Evolutionary conservation across 2,113 vertebrate species (phyloP).

Genomic region (Microcebus ravelobensis): DNA sequence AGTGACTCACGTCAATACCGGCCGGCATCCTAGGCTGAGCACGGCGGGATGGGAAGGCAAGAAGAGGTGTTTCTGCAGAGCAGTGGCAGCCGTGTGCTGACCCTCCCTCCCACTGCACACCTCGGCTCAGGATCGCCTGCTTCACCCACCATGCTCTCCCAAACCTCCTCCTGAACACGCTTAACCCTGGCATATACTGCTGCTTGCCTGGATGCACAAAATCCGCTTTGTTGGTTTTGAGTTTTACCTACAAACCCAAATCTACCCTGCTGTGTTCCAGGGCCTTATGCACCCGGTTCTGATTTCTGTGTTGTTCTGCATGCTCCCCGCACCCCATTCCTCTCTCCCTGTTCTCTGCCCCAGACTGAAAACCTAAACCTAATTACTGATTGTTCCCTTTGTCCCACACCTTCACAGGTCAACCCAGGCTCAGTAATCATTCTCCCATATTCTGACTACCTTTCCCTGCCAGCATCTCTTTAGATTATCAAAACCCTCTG

Average conservation of each 20-base stretch:
- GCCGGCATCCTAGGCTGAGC: background rate
- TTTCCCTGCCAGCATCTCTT: background rate
- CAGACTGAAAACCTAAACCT: conserved; percentile 1
- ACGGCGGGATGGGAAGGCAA: background rate
- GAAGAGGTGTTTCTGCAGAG: background rate
- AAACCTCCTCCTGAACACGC: background rate
- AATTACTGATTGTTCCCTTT: background rate
- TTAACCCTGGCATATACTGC: background rate
- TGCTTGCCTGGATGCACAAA: background rate
- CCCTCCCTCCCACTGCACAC: fast-evolving
- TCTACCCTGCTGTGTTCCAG: background rate
- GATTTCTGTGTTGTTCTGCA: background rate
- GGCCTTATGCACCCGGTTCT: background rate
- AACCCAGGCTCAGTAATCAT: background rate
- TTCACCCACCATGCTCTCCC: too few species aligned
- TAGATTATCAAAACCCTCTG: background rate
- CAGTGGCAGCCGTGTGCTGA: fast-evolving
- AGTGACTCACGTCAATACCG: fast-evolving
- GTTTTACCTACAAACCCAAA: background rate
- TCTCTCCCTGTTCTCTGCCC: background rate
- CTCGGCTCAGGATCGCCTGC: fast-evolving
- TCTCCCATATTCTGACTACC: background rate
- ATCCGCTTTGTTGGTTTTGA: background rate
- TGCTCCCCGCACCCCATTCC: background rate
- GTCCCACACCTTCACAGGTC: background rate